Evolutionary conservation across 2,797 vertebrate genomes (phyloP).

Genomic region (Tamandua tetradactyla): DNA sequence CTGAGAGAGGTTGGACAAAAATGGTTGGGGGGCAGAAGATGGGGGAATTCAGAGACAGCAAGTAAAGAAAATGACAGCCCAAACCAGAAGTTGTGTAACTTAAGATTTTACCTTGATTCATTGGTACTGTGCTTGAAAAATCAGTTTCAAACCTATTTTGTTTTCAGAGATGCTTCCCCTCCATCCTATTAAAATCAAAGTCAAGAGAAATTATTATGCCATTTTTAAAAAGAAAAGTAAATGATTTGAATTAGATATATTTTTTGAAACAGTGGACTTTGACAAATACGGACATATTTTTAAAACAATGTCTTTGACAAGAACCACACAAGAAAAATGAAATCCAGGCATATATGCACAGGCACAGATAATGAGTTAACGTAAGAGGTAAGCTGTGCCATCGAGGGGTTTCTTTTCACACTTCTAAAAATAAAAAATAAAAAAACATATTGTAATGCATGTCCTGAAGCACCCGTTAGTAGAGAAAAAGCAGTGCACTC

Average conservation of each 20-base stretch:
- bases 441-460: constrained; percentile 17
- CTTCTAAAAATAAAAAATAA: constrained; percentile 19
- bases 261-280: constrained; percentile 29
- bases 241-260: background rate
- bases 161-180: background rate
- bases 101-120: background rate
- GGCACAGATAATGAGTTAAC: constrained; percentile 31
- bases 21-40: background rate
- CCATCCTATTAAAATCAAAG: background rate
- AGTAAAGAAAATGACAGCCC: background rate
- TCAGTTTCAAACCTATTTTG: background rate
- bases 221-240: background rate
- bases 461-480: background rate
- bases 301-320: background rate
- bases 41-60: background rate
- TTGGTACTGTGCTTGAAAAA: background rate
- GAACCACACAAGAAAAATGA: constrained; percentile 10
- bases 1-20: constrained; percentile 25
- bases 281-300: background rate
- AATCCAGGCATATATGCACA: background rate
- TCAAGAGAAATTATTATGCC: background rate
- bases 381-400: background rate
- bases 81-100: background rate
- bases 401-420: constrained; percentile 18
- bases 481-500: background rate